Conservation (phyloP, 1,140 invertebrate species). For the Meloidogyne hapla region DNA sequence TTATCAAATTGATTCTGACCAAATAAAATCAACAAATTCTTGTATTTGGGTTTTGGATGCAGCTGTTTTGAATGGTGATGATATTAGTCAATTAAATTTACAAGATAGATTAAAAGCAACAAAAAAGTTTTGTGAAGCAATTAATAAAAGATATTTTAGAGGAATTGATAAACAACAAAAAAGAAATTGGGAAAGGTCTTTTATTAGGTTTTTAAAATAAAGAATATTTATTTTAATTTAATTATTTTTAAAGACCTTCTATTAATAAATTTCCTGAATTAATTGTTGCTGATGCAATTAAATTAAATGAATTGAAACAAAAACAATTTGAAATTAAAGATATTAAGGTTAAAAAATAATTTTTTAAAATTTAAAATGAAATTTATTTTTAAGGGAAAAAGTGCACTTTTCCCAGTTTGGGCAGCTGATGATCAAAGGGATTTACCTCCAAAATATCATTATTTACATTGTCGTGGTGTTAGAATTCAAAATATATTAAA, state of each 20-base stretch:
- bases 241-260: slow-evolving; percentile 1
- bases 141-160: slow-evolving; percentile 19
- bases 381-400: not conserved
- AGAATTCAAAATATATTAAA: slow-evolving; percentile 32
- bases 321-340: slow-evolving; percentile 26
- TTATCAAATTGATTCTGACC: slow-evolving; percentile 30
- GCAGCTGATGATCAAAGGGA: slow-evolving; percentile 15
- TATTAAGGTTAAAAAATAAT: slow-evolving; percentile 5
- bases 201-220: not conserved
- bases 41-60: slow-evolving; percentile 38
- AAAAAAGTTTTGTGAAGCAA: slow-evolving; percentile 29
- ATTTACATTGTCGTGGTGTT: slow-evolving; percentile 30
- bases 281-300: slow-evolving; percentile 30
- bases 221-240: not conserved
- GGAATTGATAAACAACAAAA: not conserved
- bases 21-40: slow-evolving; percentile 25
- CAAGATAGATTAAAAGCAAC: slow-evolving; percentile 26
- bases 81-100: slow-evolving; percentile 31
- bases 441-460: slow-evolving; percentile 8
- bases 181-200: not conserved
- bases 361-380: no score
- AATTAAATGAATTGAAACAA: slow-evolving; percentile 17
- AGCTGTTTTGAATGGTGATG: slow-evolving; percentile 36
- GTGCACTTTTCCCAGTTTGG: slow-evolving; percentile 22
- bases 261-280: slow-evolving; percentile 20